Evolutionary conservation across 2,888 invertebrate species (phyloP), one percentile per base, ranked within the genome.

Genomic region (Metallyticus violacea): DNA sequence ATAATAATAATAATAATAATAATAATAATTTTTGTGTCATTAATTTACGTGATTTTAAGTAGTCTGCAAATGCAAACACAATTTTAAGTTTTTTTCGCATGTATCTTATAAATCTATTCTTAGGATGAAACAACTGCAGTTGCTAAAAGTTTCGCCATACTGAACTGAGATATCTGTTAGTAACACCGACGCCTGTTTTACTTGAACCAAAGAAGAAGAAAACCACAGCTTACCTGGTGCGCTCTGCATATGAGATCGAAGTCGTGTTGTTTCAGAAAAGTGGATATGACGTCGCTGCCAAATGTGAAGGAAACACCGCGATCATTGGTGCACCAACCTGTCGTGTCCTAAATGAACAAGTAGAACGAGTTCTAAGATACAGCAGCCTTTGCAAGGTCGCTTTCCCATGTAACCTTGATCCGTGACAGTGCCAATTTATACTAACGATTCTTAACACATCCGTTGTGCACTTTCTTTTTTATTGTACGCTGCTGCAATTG

Each of bases 241-340:
- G 83, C 83, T 22, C 83, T 77, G 28, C 83, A 83, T 76, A 83
- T 77, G 83, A 83, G 83, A 27, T 83, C 83, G 22, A 83, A 83
- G 28, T 83, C 77, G 15, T 83, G 22, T 15, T 83, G 77, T 6
- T 26, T 7, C 26, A 83, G 76, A 22, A 83, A 83, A 22, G 25
- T 27, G 22, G 83, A 6, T n/a, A 83, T 77, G n/a, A 77, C n/a
- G 7, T 83, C 77, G 7, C 77, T 26, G 9, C 83, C 83, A 77
- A 83, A 83, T 26, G 9, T 83, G 28, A 28, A 83, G 22, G 83
- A 83, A 26, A 83, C 83, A 1, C 83, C 83, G 9, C 83, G 83
- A 22, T 83, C 83, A n/a, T 77, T 83, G 25, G 4, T 83, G 76
- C 83, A 76, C 83, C 83, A 83, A 76, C 26, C 22, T 77, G 76